Percentiles rank a stretch among this genome's conserved stretches.
phyloP scores from a whole-genome alignment of 2,797 vertebrate genomes.

The Myripristis jacobus region DNA sequence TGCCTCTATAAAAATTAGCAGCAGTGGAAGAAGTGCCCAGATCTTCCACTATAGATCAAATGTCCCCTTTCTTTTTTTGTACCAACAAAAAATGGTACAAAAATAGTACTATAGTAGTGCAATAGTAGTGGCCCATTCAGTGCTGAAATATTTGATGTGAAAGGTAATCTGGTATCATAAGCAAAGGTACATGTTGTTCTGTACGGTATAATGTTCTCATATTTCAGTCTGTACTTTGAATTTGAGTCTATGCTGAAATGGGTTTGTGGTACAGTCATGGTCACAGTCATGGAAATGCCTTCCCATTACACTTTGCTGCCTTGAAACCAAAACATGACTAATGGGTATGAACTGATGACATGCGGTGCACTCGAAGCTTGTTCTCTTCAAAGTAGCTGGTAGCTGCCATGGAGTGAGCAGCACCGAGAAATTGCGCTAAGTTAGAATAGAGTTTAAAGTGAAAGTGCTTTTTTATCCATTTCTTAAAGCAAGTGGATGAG shows the following conservation, averaged over 20 bases:
- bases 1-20: no score
- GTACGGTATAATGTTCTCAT: conserved; percentile 21
- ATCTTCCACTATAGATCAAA: no score
- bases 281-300: conserved; percentile 33
- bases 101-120: no score
- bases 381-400: conserved; percentile 20
- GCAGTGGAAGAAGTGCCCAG: no score
- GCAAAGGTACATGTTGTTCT: not conserved
- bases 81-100: no score
- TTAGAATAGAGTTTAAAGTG: no score
- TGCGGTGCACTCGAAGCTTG: conserved; percentile 36
- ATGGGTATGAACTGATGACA: conserved; percentile 26
- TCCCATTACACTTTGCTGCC: conserved; percentile 43
- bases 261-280: conserved; percentile 24
- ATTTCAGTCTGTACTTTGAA: conserved; percentile 29
- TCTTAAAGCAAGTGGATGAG: no score
- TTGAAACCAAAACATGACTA: conserved; percentile 50
- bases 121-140: conserved; percentile 6
- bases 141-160: conserved; percentile 11
- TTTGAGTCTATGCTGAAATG: conserved; percentile 4
- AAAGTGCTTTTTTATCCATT: no score
- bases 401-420: conserved; percentile 25
- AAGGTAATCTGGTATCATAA: conserved; percentile 5
- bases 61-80: no score
- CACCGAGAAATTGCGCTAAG: not conserved